A percentile compares a stretch with the other conserved stretches of the same genome.
These are phyloP conservation scores for Leuciscus waleckii DNA, from an alignment of 2,797 vertebrate genomes.

Conservation along the genomic window DNA sequence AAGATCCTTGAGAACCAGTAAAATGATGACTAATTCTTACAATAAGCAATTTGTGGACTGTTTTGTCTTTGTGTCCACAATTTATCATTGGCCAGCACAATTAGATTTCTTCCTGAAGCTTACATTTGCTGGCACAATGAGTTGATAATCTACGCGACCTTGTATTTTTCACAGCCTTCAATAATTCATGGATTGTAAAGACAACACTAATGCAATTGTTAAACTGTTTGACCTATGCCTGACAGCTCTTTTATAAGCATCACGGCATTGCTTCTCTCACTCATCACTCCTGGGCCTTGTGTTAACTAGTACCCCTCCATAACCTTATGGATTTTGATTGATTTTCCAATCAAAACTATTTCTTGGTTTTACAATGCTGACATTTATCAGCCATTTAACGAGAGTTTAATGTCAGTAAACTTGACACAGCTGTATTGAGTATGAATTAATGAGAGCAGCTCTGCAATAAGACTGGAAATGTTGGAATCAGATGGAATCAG, in stretches of 20 bases:
- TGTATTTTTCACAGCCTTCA: conserved; percentile 27
- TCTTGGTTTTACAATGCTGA: conserved; percentile 35
- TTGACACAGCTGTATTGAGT: conserved; percentile 39
- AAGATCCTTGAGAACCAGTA: not conserved
- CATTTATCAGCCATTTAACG: conserved; percentile 45
- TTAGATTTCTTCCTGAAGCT: conserved; percentile 28
- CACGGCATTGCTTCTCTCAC: not conserved
- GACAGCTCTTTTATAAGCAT: conserved; percentile 22
- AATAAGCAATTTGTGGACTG: conserved; percentile 1
- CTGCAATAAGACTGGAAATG: conserved; percentile 11
- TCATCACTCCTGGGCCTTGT: conserved; percentile 59
- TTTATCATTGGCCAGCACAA: conserved; percentile 1
- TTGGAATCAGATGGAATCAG: conserved; percentile 36
- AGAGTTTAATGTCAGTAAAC: conserved; percentile 46
- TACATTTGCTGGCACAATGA: conserved; percentile 3
- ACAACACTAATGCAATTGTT: conserved; percentile 26
- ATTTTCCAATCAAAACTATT: conserved; percentile 71
- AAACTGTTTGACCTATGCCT: conserved; percentile 29
- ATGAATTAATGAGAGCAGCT: conserved; percentile 44
- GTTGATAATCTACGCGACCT: conserved; percentile 4
- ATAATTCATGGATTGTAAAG: conserved; percentile 38
- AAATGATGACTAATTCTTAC: conserved; percentile 23
- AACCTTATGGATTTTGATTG: conserved; percentile 78
- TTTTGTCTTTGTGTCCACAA: conserved; percentile 16
- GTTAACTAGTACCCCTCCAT: conserved; percentile 73